These are phyloP conservation scores for Schizotus pectinicornis DNA, from an alignment of 2,888 invertebrate species.

Conservation along the genomic window DNA sequence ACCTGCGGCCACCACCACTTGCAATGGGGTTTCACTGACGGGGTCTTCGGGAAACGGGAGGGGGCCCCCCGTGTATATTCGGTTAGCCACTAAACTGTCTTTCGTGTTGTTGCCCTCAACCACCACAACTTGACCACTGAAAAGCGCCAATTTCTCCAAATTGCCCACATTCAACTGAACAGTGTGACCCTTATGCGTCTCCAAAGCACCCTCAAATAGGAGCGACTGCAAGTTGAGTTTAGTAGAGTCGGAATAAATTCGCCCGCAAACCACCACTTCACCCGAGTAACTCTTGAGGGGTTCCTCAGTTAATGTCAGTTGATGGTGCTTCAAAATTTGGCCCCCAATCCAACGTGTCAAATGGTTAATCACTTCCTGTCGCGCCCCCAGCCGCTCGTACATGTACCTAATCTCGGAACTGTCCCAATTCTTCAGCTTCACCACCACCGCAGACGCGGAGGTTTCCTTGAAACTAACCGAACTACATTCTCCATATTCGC, in stretches of 20 bases:
- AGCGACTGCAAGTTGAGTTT: conserved; percentile 74
- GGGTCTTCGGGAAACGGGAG: neutral
- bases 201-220: conserved; percentile 71
- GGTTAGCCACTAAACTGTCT: conserved; percentile 58
- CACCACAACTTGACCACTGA: conserved; percentile 81
- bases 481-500: conserved; percentile 22
- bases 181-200: conserved; percentile 57
- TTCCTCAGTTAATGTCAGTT: conserved; percentile 43
- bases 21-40: conserved; percentile 60
- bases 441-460: no score
- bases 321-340: conserved; percentile 47
- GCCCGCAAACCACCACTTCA: conserved; percentile 63
- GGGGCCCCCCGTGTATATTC: conserved; percentile 4
- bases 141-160: conserved; percentile 70
- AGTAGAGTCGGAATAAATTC: conserved; percentile 77
- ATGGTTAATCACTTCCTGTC: conserved; percentile 57
- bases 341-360: conserved; percentile 52
- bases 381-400: conserved; percentile 61
- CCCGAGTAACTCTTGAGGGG: conserved; percentile 32
- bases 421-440: neutral
- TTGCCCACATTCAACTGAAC: conserved; percentile 60
- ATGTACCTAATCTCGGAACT: conserved; percentile 55
- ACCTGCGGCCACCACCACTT: conserved; percentile 79
- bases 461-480: neutral
- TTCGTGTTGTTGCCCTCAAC: conserved; percentile 75